phyloP scores from a whole-genome alignment of 1,140 invertebrate genomes.

The Drosophila teissieri region DNA sequence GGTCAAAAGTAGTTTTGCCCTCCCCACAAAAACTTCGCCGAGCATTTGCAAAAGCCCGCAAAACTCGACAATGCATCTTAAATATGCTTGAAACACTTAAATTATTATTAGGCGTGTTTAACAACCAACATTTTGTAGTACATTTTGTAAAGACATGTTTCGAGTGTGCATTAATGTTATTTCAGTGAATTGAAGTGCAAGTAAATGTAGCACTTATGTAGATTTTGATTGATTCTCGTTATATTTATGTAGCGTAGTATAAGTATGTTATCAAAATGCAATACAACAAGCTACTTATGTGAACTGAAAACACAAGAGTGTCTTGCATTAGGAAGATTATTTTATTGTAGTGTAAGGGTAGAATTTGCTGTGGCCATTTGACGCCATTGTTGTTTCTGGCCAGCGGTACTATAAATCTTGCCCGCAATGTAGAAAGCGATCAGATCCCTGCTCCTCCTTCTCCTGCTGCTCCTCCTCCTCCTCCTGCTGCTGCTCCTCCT shows the following conservation, averaged over 20 bases:
- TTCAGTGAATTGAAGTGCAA: too few relatives aligned
- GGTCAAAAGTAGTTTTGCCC: conserved; percentile 6
- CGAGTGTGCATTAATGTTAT: too few relatives aligned
- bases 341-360: conserved; percentile 19
- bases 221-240: too few relatives aligned
- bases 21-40: conserved; percentile 3
- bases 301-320: too few relatives aligned
- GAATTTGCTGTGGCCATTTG: conserved; percentile 46
- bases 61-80: conserved; percentile 1
- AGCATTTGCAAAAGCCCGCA: conserved; percentile 1
- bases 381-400: conserved; percentile 62
- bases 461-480: too few relatives aligned
- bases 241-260: too few relatives aligned
- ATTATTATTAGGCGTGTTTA: neutral
- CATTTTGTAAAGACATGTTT: neutral
- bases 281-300: too few relatives aligned
- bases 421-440: conserved; percentile 39
- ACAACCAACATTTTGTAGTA: neutral
- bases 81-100: neutral
- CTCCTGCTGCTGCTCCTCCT: too few relatives aligned
- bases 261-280: too few relatives aligned
- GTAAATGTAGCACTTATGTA: too few relatives aligned
- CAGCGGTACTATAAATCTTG: conserved; percentile 73
- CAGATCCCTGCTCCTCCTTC: neutral
- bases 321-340: conserved; percentile 8